Base-by-base conservation (phyloP, 1,140 invertebrate species). In the Frieseomelitta varia region DNA sequence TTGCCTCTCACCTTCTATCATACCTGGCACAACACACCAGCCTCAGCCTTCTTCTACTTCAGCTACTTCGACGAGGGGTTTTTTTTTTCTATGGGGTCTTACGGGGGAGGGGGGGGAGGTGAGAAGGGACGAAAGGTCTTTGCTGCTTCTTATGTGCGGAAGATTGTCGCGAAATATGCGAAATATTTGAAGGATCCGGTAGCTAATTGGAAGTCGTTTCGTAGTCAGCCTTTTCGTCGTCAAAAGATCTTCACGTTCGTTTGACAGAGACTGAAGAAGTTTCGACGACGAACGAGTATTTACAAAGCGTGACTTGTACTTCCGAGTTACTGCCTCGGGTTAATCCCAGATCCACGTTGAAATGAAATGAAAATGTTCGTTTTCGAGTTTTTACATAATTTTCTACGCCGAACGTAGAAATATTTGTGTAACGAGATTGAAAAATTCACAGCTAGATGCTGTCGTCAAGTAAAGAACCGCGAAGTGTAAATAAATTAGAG, bases 1-100 rank as follows among this genome's bases (percentile, higher is more conserved):
- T 80, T 93, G 88, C 87, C 92, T 93, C 67, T 94, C 93, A 92
- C 93, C 93, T 94, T 90, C 90, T 93, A 89, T 87, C 91, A 88
- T 74, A 89, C 72, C 85, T 71, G 85, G 74, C 78, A 89, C 87
- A 88, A 89, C 85, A 89, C 88, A 87, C 88, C 88, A 83, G 71
- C 88, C 84, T 89, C 88, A 89, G 85, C 79, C 81, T 81, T 86
- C 87, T 69, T 87, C 87, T 88, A 87, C 79, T 47, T 47, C 39
- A 61, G 51, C 69, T 84, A 84, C 69, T 58, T 79, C 39, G 39
- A n/a, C 53, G 53, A 47, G 8, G 76, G 4, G 17, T 74, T 81
- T 75, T 68, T n/a, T 30, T 27, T 55, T 55, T 30, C 30, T 65
- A 65, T 15, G 2, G n/a, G 72, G 61, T 58, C 21, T 53, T 55